Conservation (phyloP, 1,140 invertebrate species). For the Temnothorax curvispinosus region DNA sequence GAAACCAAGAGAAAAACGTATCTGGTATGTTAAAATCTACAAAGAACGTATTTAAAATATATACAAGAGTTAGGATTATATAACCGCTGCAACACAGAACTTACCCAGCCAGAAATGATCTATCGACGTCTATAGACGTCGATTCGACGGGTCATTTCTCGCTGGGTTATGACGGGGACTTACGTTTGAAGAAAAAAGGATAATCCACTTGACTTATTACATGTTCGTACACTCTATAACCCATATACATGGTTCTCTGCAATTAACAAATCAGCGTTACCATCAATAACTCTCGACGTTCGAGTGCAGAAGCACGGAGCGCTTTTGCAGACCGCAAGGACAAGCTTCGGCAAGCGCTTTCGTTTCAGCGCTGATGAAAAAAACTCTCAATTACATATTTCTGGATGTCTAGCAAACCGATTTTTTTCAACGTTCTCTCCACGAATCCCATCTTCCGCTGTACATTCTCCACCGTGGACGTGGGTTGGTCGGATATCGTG, state of each 20-base stretch:
- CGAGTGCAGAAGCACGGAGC: neutral
- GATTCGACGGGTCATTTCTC: no score
- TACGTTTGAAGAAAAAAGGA: slow-evolving; percentile 66
- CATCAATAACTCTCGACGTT: neutral
- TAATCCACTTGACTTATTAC: slow-evolving; percentile 23
- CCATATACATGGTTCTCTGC: slow-evolving; percentile 28
- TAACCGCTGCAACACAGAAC: neutral
- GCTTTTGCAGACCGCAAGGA: neutral
- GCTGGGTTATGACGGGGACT: neutral
- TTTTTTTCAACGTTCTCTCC: neutral
- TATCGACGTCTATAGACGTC: no score
- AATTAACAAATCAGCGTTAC: slow-evolving; percentile 30
- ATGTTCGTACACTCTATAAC: slow-evolving; percentile 24
- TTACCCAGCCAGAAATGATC: neutral
- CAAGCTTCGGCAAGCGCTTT: neutral
- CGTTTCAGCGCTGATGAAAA: neutral
- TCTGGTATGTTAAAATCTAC: slow-evolving; percentile 90
- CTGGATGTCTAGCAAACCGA: slow-evolving; percentile 10
- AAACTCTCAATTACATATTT: slow-evolving; percentile 49
- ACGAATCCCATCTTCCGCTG: neutral
- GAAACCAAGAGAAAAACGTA: slow-evolving; percentile 94
- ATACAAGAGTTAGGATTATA: neutral
- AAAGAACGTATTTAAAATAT: neutral
- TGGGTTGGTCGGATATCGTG: neutral
- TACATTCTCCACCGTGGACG: neutral